These are phyloP conservation scores for Protodeltote pygarga DNA, from an alignment of 2,888 invertebrate genomes.

Conservation along the genomic window DNA sequence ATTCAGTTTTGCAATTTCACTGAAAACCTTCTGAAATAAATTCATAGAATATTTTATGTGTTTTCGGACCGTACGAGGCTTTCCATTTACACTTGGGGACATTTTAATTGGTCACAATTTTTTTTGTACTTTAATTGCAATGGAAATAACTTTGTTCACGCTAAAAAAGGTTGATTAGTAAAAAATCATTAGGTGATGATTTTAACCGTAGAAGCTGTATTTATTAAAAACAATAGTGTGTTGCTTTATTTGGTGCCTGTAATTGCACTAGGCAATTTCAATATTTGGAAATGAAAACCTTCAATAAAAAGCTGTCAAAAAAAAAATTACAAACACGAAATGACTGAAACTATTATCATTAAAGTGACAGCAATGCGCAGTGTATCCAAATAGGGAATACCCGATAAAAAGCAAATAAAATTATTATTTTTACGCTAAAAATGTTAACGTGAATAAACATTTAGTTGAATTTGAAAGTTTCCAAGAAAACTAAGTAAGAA, in stretches of 20 bases:
- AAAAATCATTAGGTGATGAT: too few relatives aligned
- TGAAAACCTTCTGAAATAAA: slow-evolving; percentile 82
- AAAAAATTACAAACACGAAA: slow-evolving; percentile 1
- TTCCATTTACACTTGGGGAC: slow-evolving; percentile 67
- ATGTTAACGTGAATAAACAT: slow-evolving; percentile 10
- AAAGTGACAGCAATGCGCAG: too few relatives aligned
- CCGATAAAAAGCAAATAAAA: slow-evolving; percentile 2
- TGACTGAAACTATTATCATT: neutral
- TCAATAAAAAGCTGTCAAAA: too few relatives aligned
- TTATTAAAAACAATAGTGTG: too few relatives aligned
- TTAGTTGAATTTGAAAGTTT: slow-evolving; percentile 2
- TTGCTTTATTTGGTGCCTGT: too few relatives aligned
- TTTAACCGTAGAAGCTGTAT: too few relatives aligned
- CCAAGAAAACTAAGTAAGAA: neutral
- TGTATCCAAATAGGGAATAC: neutral
- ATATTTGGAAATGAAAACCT: too few relatives aligned
- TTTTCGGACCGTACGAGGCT: slow-evolving; percentile 84
- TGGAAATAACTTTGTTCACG: neutral
- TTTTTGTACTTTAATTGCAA: neutral
- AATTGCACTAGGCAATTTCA: too few relatives aligned
- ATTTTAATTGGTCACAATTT: slow-evolving; percentile 36
- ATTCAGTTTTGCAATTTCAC: slow-evolving; percentile 67
- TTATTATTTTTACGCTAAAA: slow-evolving; percentile 1
- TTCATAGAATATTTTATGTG: slow-evolving; percentile 85
- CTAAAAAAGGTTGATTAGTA: too few relatives aligned